phyloP scores from a whole-genome alignment of 1,140 invertebrate species.

The Potamilus streckersoni region DNA sequence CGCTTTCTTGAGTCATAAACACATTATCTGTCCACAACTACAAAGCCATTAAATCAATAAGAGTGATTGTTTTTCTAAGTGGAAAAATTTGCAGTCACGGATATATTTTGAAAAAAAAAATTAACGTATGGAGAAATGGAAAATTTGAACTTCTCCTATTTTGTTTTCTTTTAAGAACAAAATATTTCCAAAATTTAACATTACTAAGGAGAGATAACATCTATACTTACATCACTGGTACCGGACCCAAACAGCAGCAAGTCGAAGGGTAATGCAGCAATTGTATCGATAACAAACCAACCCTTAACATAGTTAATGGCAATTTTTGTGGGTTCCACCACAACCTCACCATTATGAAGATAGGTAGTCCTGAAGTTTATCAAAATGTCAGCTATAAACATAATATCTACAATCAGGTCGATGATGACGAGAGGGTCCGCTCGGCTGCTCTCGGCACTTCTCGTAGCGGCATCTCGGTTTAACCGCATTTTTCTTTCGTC shows the following conservation, averaged over 20 bases:
- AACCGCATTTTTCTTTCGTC: slow-evolving; percentile 63
- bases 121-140: no score
- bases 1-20: no score
- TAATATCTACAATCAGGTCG: slow-evolving; percentile 67
- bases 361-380: slow-evolving; percentile 69
- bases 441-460: slow-evolving; percentile 49
- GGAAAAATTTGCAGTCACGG: no score
- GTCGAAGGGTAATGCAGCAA: slow-evolving; percentile 68
- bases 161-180: no score
- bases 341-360: slow-evolving; percentile 67
- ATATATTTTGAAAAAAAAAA: no score
- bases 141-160: no score
- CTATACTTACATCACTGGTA: slow-evolving; percentile 64
- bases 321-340: slow-evolving; percentile 65
- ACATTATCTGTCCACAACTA: no score
- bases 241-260: slow-evolving; percentile 67
- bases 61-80: no score
- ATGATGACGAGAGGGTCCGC: slow-evolving; percentile 66
- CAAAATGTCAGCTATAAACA: slow-evolving; percentile 69
- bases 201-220: no score
- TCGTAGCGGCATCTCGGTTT: slow-evolving; percentile 51
- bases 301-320: slow-evolving; percentile 67
- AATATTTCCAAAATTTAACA: no score
- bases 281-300: slow-evolving; percentile 68
- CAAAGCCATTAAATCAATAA: no score